Conservation (phyloP, 2,797 vertebrate species). For the Pseudochirops cupreus region DNA sequence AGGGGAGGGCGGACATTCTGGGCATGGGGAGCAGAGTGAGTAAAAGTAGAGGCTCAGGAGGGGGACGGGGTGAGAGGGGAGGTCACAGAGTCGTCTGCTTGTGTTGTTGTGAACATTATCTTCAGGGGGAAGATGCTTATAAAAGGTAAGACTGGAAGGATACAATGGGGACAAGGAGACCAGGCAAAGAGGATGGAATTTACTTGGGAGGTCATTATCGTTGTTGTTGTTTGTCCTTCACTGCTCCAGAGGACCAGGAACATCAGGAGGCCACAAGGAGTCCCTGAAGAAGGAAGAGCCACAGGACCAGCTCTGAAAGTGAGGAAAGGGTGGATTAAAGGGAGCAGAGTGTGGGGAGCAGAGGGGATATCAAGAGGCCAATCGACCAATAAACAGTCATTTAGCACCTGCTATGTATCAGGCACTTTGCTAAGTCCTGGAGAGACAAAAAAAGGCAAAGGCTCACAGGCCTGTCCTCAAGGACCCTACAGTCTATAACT, state of each 20-base stretch:
- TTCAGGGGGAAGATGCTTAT: background rate
- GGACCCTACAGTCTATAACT: background rate
- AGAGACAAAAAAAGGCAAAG: background rate
- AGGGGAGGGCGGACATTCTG: constrained; percentile 9
- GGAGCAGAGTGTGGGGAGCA: too few species aligned
- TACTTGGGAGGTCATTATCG: background rate
- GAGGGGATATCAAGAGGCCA: background rate
- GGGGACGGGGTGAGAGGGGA: background rate
- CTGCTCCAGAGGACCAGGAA: background rate
- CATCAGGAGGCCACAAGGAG: background rate
- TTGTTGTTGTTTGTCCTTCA: background rate
- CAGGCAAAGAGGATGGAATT: background rate
- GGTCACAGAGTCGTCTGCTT: background rate
- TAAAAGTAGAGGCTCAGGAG: background rate
- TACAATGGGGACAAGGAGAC: background rate
- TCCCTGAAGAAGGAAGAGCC: background rate
- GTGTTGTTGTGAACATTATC: background rate
- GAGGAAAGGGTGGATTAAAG: background rate
- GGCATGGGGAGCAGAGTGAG: background rate
- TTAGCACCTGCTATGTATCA: background rate
- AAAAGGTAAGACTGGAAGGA: background rate
- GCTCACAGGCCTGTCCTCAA: background rate
- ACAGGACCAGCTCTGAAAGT: background rate
- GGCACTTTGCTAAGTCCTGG: background rate
- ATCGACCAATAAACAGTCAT: background rate